These are phyloP conservation scores for Caenorhabditis inopinata DNA, from an alignment of 1,140 invertebrate genomes.

Conservation along the genomic window DNA sequence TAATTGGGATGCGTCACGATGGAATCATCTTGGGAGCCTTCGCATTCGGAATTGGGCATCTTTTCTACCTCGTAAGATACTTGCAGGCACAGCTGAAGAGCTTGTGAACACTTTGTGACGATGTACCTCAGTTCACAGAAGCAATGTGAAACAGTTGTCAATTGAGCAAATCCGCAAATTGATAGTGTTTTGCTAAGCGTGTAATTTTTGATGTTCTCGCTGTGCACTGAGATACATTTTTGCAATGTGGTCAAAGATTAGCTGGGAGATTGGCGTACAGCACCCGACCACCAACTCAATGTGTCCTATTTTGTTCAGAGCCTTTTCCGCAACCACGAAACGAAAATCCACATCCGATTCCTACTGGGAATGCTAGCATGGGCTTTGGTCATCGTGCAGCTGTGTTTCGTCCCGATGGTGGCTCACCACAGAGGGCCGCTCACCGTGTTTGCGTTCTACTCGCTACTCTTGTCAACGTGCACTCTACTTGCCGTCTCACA, in stretches of 20 bases:
- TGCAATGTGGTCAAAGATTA: too few species aligned
- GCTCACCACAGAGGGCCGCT: background rate
- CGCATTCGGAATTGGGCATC: constrained; percentile 32
- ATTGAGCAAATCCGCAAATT: too few species aligned
- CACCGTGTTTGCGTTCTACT: background rate
- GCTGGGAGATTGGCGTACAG: too few species aligned
- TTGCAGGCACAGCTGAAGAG: too few species aligned
- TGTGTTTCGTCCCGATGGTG: constrained; percentile 28
- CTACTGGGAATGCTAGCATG: background rate
- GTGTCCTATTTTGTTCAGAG: too few species aligned
- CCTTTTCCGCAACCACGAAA: background rate
- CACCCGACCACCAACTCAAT: too few species aligned
- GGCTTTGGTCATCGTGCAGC: constrained; percentile 14
- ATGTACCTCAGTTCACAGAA: too few species aligned
- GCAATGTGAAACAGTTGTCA: too few species aligned
- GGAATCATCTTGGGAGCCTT: constrained; percentile 33
- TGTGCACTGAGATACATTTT: too few species aligned
- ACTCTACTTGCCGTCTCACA: constrained; percentile 10
- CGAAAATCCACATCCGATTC: background rate
- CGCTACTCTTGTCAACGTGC: constrained; percentile 23
- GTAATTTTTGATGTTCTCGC: too few species aligned
- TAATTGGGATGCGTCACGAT: constrained; percentile 23
- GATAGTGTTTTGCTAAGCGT: too few species aligned
- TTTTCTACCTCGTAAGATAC: background rate
- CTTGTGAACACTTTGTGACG: too few species aligned